Conservation (phyloP, 2,888 invertebrate genomes). For the Acleris emargana region DNA sequence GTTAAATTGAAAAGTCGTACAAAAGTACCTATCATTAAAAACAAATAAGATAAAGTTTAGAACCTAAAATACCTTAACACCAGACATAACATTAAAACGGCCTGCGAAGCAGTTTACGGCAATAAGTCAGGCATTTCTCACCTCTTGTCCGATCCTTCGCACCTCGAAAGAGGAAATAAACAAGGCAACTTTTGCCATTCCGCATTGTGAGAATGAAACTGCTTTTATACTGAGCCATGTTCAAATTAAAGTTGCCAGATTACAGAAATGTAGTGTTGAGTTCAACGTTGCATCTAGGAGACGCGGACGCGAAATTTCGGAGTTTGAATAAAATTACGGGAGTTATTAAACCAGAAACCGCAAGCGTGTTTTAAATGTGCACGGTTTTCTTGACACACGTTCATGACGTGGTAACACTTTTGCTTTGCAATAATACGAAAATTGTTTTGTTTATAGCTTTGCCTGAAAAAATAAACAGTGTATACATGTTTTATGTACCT, state of each 20-base stretch:
- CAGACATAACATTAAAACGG: slow-evolving; percentile 9
- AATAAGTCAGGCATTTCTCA: slow-evolving; percentile 55
- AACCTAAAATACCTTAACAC: slow-evolving; percentile 9
- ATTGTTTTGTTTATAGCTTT: no score
- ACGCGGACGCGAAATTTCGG: slow-evolving; percentile 8
- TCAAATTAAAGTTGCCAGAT: slow-evolving; percentile 37
- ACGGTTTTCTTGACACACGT: background rate
- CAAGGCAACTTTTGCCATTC: slow-evolving; percentile 73
- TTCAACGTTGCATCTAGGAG: slow-evolving; percentile 26
- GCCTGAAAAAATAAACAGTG: no score
- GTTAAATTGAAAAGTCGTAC: background rate
- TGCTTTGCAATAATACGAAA: no score
- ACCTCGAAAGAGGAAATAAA: slow-evolving; percentile 66
- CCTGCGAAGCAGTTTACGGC: slow-evolving; percentile 14
- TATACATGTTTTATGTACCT: slow-evolving; percentile 11
- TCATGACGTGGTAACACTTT: no score
- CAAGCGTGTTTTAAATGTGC: background rate
- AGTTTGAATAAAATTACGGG: slow-evolving; percentile 16
- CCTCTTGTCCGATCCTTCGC: slow-evolving; percentile 61
- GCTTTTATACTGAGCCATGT: slow-evolving; percentile 34
- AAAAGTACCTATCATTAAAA: background rate
- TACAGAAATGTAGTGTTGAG: slow-evolving; percentile 29
- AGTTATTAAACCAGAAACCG: slow-evolving; percentile 21
- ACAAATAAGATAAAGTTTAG: background rate
- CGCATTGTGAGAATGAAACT: slow-evolving; percentile 49